Evolutionary conservation across 2,797 vertebrate species (phyloP).

Genomic region (Lacerta agilis): DNA sequence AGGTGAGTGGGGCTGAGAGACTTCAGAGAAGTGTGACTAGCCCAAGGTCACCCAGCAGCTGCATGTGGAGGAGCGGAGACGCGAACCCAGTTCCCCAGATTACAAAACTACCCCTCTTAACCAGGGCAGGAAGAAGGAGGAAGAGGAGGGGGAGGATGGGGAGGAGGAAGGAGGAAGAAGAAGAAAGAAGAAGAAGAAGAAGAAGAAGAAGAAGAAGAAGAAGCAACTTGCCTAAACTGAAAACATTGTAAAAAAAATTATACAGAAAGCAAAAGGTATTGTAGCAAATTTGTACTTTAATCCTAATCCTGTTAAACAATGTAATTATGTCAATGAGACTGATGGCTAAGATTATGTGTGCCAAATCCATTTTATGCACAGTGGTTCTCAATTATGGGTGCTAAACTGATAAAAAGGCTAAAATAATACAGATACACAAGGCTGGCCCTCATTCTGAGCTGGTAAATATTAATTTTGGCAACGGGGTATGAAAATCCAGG

Average conservation of each 20-base stretch:
- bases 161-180: no score
- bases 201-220: no score
- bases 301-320: slow-evolving; percentile 40
- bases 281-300: slow-evolving; percentile 15
- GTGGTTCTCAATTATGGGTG: slow-evolving; percentile 11
- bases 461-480: slow-evolving; percentile 23
- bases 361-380: slow-evolving; percentile 35
- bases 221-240: neutral
- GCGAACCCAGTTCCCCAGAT: no score
- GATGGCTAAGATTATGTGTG: slow-evolving; percentile 18
- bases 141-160: no score
- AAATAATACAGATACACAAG: slow-evolving; percentile 6
- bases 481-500: neutral
- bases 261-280: slow-evolving; percentile 4
- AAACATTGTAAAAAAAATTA: neutral
- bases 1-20: no score
- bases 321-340: slow-evolving; percentile 19
- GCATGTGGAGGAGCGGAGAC: no score
- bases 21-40: no score
- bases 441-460: slow-evolving; percentile 1
- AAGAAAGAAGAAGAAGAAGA: no score
- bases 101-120: no score
- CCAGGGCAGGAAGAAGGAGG: neutral
- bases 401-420: slow-evolving; percentile 10
- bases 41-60: no score